A percentile compares a stretch with the other conserved stretches of the same genome.
Evolutionary conservation across 1,140 invertebrate genomes (phyloP).

Genomic region (Ruditapes philippinarum): DNA sequence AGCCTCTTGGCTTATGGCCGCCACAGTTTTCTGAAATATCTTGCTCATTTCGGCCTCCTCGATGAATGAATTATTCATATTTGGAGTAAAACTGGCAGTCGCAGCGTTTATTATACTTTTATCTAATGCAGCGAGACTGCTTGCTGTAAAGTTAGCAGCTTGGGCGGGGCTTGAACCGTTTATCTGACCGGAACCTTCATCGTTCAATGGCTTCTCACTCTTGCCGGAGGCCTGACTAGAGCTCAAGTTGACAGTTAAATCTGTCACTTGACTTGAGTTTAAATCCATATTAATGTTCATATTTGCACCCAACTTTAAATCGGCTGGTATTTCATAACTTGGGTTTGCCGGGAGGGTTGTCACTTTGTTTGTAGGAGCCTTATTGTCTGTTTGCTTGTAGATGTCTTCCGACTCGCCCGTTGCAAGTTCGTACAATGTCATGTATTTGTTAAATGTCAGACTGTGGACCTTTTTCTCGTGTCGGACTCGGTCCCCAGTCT

Average conservation of each 20-base stretch:
- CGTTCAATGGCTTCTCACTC: not conserved
- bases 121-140: not conserved
- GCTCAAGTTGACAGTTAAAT: not conserved
- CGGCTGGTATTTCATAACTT: too few species aligned
- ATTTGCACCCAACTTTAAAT: not conserved
- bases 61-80: not conserved
- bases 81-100: not conserved
- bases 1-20: not conserved
- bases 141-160: too few species aligned
- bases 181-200: too few species aligned
- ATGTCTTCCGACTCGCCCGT: slow-evolving; percentile 24
- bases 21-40: slow-evolving; percentile 27
- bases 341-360: not conserved
- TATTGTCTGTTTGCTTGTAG: not conserved
- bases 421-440: slow-evolving; percentile 27
- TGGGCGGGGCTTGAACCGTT: not conserved
- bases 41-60: slow-evolving; percentile 33
- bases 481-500: slow-evolving; percentile 2
- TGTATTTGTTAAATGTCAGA: slow-evolving; percentile 28
- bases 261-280: not conserved
- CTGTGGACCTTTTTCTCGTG: slow-evolving; percentile 38
- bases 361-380: not conserved
- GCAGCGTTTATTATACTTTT: not conserved
- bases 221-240: not conserved
- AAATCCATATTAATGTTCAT: too few species aligned